These are phyloP conservation scores for Python bivittatus DNA, from an alignment of 2,113 vertebrate species.

Conservation along the genomic window DNA sequence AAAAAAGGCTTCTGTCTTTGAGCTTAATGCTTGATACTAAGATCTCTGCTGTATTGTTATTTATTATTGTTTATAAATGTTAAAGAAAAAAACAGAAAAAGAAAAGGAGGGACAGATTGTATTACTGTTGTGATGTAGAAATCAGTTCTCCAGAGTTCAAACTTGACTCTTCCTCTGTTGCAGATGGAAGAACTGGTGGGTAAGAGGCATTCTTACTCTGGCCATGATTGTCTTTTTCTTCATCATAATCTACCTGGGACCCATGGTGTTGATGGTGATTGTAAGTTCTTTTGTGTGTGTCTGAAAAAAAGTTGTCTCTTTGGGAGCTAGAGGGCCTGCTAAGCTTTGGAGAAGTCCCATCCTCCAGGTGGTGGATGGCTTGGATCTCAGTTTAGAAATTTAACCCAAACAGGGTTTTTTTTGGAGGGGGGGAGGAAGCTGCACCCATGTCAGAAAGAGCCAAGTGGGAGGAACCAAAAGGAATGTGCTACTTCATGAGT, in stretches of 20 bases:
- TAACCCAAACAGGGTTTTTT: background rate
- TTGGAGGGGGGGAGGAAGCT: background rate
- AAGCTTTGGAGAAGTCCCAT: background rate
- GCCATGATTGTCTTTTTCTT: constrained; percentile 99
- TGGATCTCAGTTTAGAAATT: background rate
- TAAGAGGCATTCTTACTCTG: constrained; percentile 94
- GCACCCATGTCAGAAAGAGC: background rate
- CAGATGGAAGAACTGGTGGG: constrained; percentile 99
- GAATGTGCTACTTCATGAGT: too few species aligned
- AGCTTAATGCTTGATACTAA: background rate
- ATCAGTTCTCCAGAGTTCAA: background rate
- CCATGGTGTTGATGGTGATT: constrained; percentile 97
- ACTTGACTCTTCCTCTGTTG: constrained; percentile 2
- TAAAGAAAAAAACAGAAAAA: background rate
- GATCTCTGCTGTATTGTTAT: too few species aligned
- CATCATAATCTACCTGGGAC: constrained; percentile 97
- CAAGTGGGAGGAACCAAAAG: background rate
- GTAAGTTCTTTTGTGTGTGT: constrained; percentile 73
- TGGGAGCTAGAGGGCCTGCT: too few species aligned
- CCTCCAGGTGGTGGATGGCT: background rate
- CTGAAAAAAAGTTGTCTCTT: background rate
- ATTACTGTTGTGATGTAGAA: background rate
- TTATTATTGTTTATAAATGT: background rate
- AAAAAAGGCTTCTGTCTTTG: background rate
- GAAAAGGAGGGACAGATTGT: background rate